These are phyloP conservation scores for Sycophaga agraensis DNA, from an alignment of 1,140 invertebrate genomes.

Conservation along the genomic window DNA sequence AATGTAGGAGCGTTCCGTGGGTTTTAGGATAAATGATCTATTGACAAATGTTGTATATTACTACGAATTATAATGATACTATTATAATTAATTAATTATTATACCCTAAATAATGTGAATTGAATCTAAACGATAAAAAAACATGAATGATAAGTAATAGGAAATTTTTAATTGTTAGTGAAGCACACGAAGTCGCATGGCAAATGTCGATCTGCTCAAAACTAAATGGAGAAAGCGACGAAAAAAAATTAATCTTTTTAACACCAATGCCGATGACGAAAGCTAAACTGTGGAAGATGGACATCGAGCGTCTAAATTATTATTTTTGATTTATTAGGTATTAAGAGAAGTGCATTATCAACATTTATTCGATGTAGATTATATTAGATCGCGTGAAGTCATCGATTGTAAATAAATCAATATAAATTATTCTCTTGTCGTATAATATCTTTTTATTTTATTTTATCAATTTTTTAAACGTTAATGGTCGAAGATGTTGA, in stretches of 20 bases:
- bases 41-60: conserved; percentile 61
- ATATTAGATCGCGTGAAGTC: conserved; percentile 23
- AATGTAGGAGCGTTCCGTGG: conserved; percentile 48
- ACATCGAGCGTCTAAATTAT: conserved; percentile 30
- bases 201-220: conserved; percentile 31
- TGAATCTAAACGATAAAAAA: conserved; percentile 53
- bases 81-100: conserved; percentile 59
- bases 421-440: conserved; percentile 37
- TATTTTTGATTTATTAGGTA: conserved; percentile 22
- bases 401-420: conserved; percentile 39
- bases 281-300: conserved; percentile 28
- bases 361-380: conserved; percentile 33
- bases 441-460: conserved; percentile 16
- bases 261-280: conserved; percentile 27
- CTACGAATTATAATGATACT: conserved; percentile 59
- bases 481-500: conserved; percentile 34
- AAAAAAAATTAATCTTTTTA: conserved; percentile 18
- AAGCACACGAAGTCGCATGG: conserved; percentile 40
- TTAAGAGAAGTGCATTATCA: conserved; percentile 40
- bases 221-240: conserved; percentile 5
- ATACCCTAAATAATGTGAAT: conserved; percentile 58
- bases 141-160: conserved; percentile 52
- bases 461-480: conserved; percentile 8
- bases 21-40: conserved; percentile 58
- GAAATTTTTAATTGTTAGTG: conserved; percentile 56